Conservation (phyloP, 2,113 vertebrate species). For the Nipponia nippon region DNA sequence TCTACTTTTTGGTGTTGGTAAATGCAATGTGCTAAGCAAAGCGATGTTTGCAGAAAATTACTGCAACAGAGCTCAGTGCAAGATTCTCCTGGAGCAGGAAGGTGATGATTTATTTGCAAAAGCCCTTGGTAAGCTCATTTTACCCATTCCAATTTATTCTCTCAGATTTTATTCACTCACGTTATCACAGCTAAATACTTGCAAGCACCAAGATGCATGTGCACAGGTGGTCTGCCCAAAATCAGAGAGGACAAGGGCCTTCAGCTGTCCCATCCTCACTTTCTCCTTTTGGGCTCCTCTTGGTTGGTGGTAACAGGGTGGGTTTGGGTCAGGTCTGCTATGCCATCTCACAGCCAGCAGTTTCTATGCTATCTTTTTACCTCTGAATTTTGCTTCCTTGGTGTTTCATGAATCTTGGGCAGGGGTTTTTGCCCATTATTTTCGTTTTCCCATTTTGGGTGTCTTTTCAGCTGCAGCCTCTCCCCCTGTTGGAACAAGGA, state of each 20-base stretch:
- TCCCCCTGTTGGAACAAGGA: fast-evolving
- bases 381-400: neutral
- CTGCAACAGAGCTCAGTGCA: neutral
- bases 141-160: neutral
- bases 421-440: fast-evolving
- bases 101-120: neutral
- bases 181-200: neutral
- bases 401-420: neutral
- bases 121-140: neutral
- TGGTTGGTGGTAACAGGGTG: neutral
- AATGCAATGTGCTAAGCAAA: fast-evolving
- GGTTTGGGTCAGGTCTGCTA: neutral
- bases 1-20: neutral
- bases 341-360: neutral
- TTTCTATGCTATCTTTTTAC: neutral
- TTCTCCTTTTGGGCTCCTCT: neutral
- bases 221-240: neutral
- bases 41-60: neutral
- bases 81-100: neutral
- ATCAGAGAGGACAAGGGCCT: neutral
- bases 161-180: neutral
- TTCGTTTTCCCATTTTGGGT: neutral
- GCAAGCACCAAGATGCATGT: neutral
- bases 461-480: neutral
- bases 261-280: neutral